Evolutionary conservation across 2,888 invertebrate genomes (phyloP).

Genomic region (Cylloceria caligata): DNA sequence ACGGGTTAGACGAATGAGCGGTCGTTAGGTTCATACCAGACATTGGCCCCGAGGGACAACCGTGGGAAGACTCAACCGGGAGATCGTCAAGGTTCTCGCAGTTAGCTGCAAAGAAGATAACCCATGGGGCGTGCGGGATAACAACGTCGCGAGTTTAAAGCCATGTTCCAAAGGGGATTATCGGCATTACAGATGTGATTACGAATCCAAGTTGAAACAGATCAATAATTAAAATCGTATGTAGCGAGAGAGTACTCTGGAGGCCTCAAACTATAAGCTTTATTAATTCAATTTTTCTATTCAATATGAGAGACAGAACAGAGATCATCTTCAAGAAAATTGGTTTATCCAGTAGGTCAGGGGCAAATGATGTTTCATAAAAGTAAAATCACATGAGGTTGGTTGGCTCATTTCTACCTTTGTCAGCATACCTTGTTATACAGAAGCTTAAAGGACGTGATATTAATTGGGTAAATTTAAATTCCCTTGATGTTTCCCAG

Average conservation of each 20-base stretch:
- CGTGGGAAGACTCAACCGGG: neutral
- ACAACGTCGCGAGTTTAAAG: constrained; percentile 47
- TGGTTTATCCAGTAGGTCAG: neutral
- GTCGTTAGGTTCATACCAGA: neutral
- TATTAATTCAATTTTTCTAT: neutral
- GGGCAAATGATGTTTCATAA: neutral
- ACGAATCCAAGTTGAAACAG: constrained; percentile 31
- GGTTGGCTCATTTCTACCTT: constrained; percentile 9
- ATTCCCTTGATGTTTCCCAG: constrained; percentile 50
- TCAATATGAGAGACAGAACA: neutral
- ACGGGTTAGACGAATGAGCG: neutral
- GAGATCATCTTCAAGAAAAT: neutral
- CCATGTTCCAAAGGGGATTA: constrained; percentile 37
- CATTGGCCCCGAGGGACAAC: neutral
- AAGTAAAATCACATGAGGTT: neutral
- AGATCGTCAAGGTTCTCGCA: constrained; percentile 31
- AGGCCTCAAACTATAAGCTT: neutral
- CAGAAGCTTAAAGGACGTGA: constrained; percentile 22
- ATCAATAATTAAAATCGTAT: constrained; percentile 51
- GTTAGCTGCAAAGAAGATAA: constrained; percentile 54
- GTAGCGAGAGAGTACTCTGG: neutral
- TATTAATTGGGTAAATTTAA: constrained; percentile 63
- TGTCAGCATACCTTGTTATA: constrained; percentile 58
- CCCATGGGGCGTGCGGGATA: constrained; percentile 36
- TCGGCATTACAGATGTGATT: constrained; percentile 49